A percentile compares a stretch with the other conserved stretches of the same genome.
phyloP scores from a whole-genome alignment of 2,888 invertebrate genomes.

The Trachelus tabidus region DNA sequence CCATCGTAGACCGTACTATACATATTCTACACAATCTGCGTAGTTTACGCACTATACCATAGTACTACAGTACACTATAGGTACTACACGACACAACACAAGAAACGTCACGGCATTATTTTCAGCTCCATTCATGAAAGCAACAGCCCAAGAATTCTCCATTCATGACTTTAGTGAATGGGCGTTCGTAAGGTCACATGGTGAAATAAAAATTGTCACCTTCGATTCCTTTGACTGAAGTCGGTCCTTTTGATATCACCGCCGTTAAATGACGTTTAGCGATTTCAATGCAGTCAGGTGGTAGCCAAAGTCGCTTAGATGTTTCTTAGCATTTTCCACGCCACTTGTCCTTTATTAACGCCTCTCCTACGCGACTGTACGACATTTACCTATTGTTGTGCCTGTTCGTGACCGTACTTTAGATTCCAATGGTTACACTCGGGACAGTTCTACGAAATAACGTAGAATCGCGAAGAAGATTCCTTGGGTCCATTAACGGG shows the following conservation, averaged over 20 bases:
- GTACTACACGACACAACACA: neutral
- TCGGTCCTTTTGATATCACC: constrained; percentile 47
- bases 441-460: neutral
- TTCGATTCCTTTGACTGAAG: constrained; percentile 14
- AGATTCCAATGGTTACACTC: neutral
- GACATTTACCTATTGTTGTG: neutral
- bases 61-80: neutral
- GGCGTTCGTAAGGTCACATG: constrained; percentile 23
- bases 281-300: constrained; percentile 17
- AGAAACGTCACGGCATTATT: constrained; percentile 6
- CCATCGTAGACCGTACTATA: neutral
- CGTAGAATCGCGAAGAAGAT: neutral
- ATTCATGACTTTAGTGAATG: constrained; percentile 36
- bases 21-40: neutral
- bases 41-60: neutral
- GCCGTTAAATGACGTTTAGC: constrained; percentile 47
- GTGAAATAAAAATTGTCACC: constrained; percentile 28
- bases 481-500: neutral
- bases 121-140: constrained; percentile 14
- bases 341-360: neutral
- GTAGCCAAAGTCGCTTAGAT: neutral
- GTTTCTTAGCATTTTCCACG: neutral
- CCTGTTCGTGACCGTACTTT: neutral
- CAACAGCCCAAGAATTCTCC: constrained; percentile 15
- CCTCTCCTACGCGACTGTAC: neutral